Percentiles rank a stretch among this genome's conserved stretches.
These are phyloP conservation scores for Donacobius atricapilla DNA, from an alignment of 2,113 vertebrate genomes.

Conservation along the genomic window DNA sequence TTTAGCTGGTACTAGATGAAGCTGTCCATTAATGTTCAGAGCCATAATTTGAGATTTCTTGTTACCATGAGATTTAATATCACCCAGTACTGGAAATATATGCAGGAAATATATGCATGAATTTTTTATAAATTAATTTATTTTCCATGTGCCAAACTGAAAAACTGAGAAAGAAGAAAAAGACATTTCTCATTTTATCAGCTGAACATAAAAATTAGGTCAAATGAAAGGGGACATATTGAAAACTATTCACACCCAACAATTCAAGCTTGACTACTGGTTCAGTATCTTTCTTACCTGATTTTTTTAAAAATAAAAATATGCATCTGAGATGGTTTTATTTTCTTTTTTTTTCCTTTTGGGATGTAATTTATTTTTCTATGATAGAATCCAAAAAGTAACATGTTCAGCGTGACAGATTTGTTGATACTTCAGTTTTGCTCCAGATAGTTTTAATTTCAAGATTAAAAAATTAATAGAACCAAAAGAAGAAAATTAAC, in stretches of 20 bases:
- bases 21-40: background rate
- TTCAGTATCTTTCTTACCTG: background rate
- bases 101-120: background rate
- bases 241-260: background rate
- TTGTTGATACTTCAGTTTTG: background rate
- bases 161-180: background rate
- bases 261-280: background rate
- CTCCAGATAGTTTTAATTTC: background rate
- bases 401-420: background rate
- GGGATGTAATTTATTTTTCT: background rate
- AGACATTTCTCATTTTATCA: background rate
- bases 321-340: background rate
- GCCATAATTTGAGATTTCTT: background rate
- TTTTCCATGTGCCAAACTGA: background rate
- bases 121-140: background rate
- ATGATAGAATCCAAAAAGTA: background rate
- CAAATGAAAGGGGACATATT: accelerated
- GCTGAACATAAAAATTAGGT: background rate
- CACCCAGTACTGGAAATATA: background rate
- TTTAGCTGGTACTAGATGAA: background rate
- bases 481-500: background rate
- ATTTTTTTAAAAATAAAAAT: background rate
- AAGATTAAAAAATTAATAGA: background rate
- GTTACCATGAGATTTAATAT: background rate
- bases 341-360: background rate